Conservation (phyloP, 2,113 vertebrate species). For the Pagrus major region DNA sequence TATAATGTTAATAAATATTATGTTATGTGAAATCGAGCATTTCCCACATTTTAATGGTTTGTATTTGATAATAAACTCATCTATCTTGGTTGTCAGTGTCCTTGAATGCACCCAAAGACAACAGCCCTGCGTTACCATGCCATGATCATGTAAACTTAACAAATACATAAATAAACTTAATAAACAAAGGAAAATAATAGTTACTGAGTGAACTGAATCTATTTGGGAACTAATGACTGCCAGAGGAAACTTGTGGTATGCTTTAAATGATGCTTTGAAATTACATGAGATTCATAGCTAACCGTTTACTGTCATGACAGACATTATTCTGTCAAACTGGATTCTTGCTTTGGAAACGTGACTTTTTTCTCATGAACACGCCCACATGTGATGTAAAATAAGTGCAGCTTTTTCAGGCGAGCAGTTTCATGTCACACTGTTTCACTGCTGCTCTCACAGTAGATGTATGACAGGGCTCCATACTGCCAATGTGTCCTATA, state of each 20-base stretch:
- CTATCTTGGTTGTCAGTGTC: background rate
- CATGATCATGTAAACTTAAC: background rate
- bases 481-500: slow-evolving; percentile 15
- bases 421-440: background rate
- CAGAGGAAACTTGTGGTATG: slow-evolving; percentile 1
- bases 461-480: slow-evolving; percentile 2
- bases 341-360: slow-evolving; percentile 10
- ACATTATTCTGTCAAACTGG: slow-evolving; percentile 28
- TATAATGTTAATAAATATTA: too few species aligned
- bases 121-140: background rate
- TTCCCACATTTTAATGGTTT: background rate
- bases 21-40: background rate
- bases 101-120: slow-evolving; percentile 1
- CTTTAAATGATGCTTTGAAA: slow-evolving; percentile 20
- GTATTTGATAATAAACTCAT: background rate
- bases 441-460: background rate
- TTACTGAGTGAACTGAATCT: background rate
- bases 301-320: background rate
- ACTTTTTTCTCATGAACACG: slow-evolving; percentile 10
- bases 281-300: background rate
- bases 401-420: background rate
- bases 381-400: background rate
- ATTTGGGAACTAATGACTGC: slow-evolving; percentile 11
- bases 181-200: background rate
- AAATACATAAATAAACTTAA: background rate